A percentile compares a stretch with the other conserved stretches of the same genome.
These are phyloP conservation scores for Xenops minutus DNA, from an alignment of 2,797 vertebrate species.

Conservation along the genomic window DNA sequence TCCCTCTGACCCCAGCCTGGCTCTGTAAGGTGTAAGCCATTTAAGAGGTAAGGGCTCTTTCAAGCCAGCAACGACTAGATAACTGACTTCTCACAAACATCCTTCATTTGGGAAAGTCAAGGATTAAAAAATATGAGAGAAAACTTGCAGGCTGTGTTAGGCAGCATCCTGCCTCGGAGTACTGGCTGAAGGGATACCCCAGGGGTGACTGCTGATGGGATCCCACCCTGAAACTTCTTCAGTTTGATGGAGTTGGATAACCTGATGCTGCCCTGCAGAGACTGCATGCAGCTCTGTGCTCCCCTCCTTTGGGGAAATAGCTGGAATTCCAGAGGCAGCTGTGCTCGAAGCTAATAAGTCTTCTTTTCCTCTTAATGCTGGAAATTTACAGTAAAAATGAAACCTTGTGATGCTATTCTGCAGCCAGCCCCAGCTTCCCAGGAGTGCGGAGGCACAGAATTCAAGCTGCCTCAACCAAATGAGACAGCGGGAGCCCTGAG, in stretches of 20 bases:
- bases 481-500: conserved; percentile 24
- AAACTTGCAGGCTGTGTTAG: neutral
- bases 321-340: neutral
- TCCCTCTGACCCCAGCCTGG: neutral
- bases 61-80: too few relatives aligned
- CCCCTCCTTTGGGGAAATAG: neutral
- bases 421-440: neutral
- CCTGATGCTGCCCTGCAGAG: accelerated
- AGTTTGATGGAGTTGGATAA: neutral
- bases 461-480: neutral
- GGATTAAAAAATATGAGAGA: too few relatives aligned
- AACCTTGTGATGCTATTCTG: neutral
- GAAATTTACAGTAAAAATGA: neutral
- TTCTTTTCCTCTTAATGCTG: neutral
- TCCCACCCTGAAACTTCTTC: neutral
- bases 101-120: neutral
- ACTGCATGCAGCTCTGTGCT: neutral
- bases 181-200: neutral
- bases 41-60: neutral
- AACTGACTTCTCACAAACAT: neutral
- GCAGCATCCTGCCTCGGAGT: neutral
- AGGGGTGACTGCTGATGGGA: neutral
- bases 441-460: neutral
- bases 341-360: neutral
- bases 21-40: neutral